Evolutionary conservation across 2,888 invertebrate genomes (phyloP), one percentile per base, ranked within the genome.

Genomic region (Macaria liturata): DNA sequence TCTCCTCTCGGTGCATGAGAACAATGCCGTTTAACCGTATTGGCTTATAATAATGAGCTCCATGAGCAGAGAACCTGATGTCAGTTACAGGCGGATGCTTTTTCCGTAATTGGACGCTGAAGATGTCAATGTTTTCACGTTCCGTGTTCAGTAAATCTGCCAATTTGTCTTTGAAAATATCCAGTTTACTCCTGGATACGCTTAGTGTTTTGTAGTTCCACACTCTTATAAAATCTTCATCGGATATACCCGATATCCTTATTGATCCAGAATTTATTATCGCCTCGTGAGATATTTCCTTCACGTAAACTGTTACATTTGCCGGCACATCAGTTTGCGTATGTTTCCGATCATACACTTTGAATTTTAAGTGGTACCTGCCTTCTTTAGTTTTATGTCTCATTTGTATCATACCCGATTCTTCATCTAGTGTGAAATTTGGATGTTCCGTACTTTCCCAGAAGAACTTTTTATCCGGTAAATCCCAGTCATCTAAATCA

Each of bases 401-500:
- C 98, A 99, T 99, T 63, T 96, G 97, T 70, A 99, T 96, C 96
- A 98, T 97, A 20, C 99, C 99, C 0, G 97, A 96, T 78, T 97
- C 97, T 82, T 97, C 96, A 80, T 98, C 96, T 34, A 99, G 90
- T 62, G 96, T 96, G 83, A 98, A 98, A 70, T 95, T 94, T 0
- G 96, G 95, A 92, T 98, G 97, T 79, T 97, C 97, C 54, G 95
- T 92, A 47, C 94, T 94, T 78, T 97, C 97, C 97, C 98, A 98
- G 80, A 97, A 97, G 92, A 98, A 99, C 76, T 97, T 98, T 86
- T 99, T 99, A 83, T 99, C 99, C 0, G 97, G 97, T 65, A 98
- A 91, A 90, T 99, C 99, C 99, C 99, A 99, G 83, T 99, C 99
- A 84, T 99, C 99, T 66, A 97, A 92, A 88, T 99, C 99, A 79